These are phyloP conservation scores for Protosalanx chinensis DNA, from an alignment of 2,797 vertebrate species.

Conservation along the genomic window DNA sequence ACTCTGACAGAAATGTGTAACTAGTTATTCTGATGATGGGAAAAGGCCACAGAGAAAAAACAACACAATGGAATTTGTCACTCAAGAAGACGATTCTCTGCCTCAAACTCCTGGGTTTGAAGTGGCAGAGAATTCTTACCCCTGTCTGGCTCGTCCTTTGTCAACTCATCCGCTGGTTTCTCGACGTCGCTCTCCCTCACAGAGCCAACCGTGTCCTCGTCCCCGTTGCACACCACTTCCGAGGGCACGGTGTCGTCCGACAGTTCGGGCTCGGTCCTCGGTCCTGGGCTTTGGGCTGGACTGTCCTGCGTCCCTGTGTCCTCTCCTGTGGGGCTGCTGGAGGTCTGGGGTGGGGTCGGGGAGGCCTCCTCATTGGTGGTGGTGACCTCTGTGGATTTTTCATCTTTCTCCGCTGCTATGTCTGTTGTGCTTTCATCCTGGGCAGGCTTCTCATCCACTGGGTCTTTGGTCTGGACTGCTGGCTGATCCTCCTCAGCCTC, in stretches of 20 bases:
- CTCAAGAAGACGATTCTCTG: constrained; percentile 5
- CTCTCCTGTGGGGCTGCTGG: constrained; percentile 11
- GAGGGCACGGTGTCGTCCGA: constrained; percentile 45
- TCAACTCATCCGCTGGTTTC: constrained; percentile 33
- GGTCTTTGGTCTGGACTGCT: constrained; percentile 30
- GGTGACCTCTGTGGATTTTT: constrained; percentile 39
- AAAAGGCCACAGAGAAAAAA: constrained; percentile 42
- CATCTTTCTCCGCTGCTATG: constrained; percentile 26
- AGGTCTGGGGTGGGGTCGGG: constrained; percentile 20
- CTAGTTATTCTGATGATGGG: constrained; percentile 37
- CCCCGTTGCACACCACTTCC: constrained; percentile 37
- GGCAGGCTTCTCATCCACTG: constrained; percentile 22
- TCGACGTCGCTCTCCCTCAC: constrained; percentile 18
- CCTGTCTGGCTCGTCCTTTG: constrained; percentile 54
- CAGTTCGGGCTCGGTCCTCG: constrained; percentile 40
- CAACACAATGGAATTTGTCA: constrained; percentile 26
- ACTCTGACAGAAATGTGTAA: background rate
- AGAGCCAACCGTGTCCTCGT: background rate
- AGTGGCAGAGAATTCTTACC: constrained; percentile 61
- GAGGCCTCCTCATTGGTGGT: constrained; percentile 8
- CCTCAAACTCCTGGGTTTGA: constrained; percentile 11
- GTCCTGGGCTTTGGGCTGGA: constrained; percentile 27
- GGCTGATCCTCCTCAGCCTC: constrained; percentile 38
- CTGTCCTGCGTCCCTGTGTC: constrained; percentile 38
- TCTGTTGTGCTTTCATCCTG: constrained; percentile 36